Base-by-base conservation (phyloP, 2,797 vertebrate genomes). In the Alosa sapidissima region DNA sequence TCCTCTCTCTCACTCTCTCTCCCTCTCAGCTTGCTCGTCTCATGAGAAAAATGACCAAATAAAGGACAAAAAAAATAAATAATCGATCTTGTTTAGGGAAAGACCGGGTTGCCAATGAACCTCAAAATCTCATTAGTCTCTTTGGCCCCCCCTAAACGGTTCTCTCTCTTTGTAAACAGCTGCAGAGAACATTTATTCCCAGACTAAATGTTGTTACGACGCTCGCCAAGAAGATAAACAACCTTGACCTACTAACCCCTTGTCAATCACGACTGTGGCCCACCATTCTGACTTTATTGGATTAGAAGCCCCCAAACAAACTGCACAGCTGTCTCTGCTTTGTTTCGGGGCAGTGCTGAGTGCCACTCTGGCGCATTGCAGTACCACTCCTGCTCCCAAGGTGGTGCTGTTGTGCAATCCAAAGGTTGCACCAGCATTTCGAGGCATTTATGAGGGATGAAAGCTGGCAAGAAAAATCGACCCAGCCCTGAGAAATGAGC, bases 391-490 rank as follows among this genome's bases (percentile, higher is more conserved):
- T 48, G 48, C 5, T 91, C 93, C 90, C 91, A 82, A 87, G 88
- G 92, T 89, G 94, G 91, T 88, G 89, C 89, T 92, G 87, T 91
- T 89, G 91, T 89, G 89, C 90, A 93, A 86, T 86, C 83, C 78
- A 58, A 58, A 58, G 5, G 19, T 16, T 58, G 55, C 55, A n/a
- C 19, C 55, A 21, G 55, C 21, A 85, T 81, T 72, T 36, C 41
- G 81, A 19, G 41, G 62, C 6, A 81, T 78, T 83, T 83, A 84
- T 60, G 62, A 33, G 62, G 62, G 65, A 28, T 41, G 33, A 72
- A 14, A 72, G 7, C 28, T 41, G 65, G 65, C 65, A 72, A 21
- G 47, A 82, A 49, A 54, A 72, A 72, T 72, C 65, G 33, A 72
- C 65, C 82, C 82, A 85, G 86, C 54, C 58, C 72, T 68, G 48